Conservation (phyloP, 2,888 invertebrate genomes). For the Blomia tropicalis region DNA sequence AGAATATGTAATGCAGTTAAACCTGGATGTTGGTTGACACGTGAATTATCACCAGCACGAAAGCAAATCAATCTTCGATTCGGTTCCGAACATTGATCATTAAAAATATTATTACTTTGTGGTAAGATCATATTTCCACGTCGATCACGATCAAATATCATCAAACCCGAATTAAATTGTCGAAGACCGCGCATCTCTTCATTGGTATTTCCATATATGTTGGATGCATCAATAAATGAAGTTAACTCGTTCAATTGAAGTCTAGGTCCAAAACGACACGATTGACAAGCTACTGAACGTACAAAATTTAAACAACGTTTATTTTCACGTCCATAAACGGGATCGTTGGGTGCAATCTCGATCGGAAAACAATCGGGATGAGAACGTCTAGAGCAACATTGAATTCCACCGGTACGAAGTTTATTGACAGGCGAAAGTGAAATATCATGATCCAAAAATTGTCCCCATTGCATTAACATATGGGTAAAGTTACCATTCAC, state of each 20-base stretch:
- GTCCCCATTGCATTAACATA: slow-evolving; percentile 88
- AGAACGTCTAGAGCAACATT: slow-evolving; percentile 21
- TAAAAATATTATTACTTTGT: slow-evolving; percentile 25
- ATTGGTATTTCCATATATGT: slow-evolving; percentile 21
- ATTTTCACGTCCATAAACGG: slow-evolving; percentile 24
- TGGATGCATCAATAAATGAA: slow-evolving; percentile 25
- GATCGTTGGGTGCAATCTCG: slow-evolving; percentile 21
- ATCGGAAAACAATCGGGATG: slow-evolving; percentile 27
- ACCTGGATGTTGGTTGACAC: slow-evolving; percentile 26
- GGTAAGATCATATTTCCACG: slow-evolving; percentile 29
- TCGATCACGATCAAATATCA: slow-evolving; percentile 26
- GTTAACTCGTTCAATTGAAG: slow-evolving; percentile 22
- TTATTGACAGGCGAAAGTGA: slow-evolving; percentile 58
- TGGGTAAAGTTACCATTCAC: slow-evolving; percentile 57
- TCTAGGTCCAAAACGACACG: slow-evolving; percentile 25
- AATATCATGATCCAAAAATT: slow-evolving; percentile 79
- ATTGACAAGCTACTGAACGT: slow-evolving; percentile 26
- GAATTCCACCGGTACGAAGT: slow-evolving; percentile 16
- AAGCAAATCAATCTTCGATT: slow-evolving; percentile 27
- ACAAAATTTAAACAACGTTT: slow-evolving; percentile 28
- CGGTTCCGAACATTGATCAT: slow-evolving; percentile 24
- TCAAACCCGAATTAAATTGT: slow-evolving; percentile 14
- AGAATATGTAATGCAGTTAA: slow-evolving; percentile 26
- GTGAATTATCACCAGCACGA: slow-evolving; percentile 27
- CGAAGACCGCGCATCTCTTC: slow-evolving; percentile 19